Evolutionary conservation across 1,140 invertebrate genomes (phyloP), one percentile per base, ranked within the genome.

Genomic region (Drosophila baimaii): DNA sequence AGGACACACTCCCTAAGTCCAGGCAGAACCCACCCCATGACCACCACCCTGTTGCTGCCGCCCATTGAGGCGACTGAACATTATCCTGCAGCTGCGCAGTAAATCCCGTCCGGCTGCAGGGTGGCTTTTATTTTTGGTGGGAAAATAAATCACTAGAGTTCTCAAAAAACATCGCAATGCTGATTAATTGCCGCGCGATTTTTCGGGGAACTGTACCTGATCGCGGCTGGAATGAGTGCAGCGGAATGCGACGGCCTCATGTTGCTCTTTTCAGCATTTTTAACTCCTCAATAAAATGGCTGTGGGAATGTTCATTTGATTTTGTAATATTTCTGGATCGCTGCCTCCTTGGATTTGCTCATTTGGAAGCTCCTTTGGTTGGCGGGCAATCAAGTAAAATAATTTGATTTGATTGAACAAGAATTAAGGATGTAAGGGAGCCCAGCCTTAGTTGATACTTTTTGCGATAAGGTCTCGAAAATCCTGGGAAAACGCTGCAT

Each of bases 61-160:
- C 17, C 23, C n/a, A 5, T 17, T 12, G 33, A 54, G 41, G 47
- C 17, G 51, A 19, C 2, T 46, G 41, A 33, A 19, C 17, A 39
- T 57, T 78, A 44, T 81, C 66, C 81, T 66, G 81, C 81, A 85
- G 81, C 81, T 85, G 81, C 81, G 81, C 83, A 85, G 61, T 85
- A 68, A 66, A 56, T 64, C 63, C 73, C 13, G 46, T 35, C 43
- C 49, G 31, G 37, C 31, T 61, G 66, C 69, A 68, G 82, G 82
- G 82, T 85, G 82, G 82, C 69, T 85, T 85, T 72, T 35, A 19
- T 61, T 58, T 57, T 64, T 15, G 75, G 83, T 88, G 83, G 82
- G 82, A 88, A 85, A 83, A 79, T 79, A 68, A 79, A 71, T 68
- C 62, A 55, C 33, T 23, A 8, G 37, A 17, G 52, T 49, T 77